Evolutionary conservation across 2,888 invertebrate genomes (phyloP).

Genomic region (Actias luna): DNA sequence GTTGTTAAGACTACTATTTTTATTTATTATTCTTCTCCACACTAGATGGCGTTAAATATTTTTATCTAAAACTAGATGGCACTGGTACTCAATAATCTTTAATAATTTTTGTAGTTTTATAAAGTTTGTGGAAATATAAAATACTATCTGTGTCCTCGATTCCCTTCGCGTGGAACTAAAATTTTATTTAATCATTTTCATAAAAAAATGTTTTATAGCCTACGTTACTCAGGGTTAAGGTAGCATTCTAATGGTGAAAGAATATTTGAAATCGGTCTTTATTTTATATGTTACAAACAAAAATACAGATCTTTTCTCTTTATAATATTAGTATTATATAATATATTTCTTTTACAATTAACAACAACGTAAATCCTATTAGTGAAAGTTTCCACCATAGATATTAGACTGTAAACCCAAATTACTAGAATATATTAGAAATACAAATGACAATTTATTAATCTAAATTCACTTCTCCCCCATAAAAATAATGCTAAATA

Average conservation of each 20-base stretch:
- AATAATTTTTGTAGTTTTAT: not conserved
- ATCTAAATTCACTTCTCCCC: not conserved
- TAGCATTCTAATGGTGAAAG: too few species aligned
- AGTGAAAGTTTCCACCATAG: not conserved
- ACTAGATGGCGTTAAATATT: not conserved
- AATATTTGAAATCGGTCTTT: too few species aligned
- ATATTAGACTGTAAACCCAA: not conserved
- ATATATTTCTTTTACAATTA: not conserved
- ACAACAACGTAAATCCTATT: not conserved
- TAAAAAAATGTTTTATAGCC: too few species aligned
- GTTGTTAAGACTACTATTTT: too few species aligned
- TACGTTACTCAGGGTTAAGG: too few species aligned
- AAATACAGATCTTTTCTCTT: too few species aligned
- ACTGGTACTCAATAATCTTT: not conserved
- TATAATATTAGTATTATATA: too few species aligned
- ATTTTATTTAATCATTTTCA: too few species aligned
- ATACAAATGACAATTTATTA: not conserved
- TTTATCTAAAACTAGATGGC: not conserved
- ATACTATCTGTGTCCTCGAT: too few species aligned
- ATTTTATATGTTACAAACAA: too few species aligned
- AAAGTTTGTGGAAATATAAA: not conserved
- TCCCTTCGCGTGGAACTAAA: too few species aligned
- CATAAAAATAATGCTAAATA: conserved; percentile 14
- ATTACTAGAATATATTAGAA: not conserved
- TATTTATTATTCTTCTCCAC: not conserved